Base-by-base conservation (phyloP, 2,113 vertebrate species). In the Actenoides lindsayi region DNA sequence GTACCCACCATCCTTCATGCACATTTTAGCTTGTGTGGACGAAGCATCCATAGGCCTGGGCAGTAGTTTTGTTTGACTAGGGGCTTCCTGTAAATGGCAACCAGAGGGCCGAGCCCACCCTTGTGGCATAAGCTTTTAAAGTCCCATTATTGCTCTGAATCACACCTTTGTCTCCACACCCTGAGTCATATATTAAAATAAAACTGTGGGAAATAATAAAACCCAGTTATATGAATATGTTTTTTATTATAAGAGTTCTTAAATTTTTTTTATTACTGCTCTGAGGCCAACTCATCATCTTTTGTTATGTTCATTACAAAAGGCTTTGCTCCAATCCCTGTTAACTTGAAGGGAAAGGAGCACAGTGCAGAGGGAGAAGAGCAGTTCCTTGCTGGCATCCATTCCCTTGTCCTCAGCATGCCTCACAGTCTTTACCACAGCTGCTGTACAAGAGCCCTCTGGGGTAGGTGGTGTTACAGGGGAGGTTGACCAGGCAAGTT, bases 191-290 rank as follows among this genome's bases (percentile, higher is more conserved):
- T 82, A 96, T 97, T 96, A 93, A 96, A 96, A 94, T 96, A 96
- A 96, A 97, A 95, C 92, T 93, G 84, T 96, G 96, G 94, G 94
- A 96, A 96, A 96, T 96, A 96, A 96, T 96, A 96, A 96, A 97
- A 92, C 63, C 31, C 50, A 95, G 81, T 94, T 97, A 93, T 92
- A 87, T 89, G 89, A 92, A 95, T 87, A n/a, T 65, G 56, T 89
- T 92, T 95, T 95, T 96, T 95, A 94, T 96, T 95, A 82, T 89
- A 92, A 78, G 73, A 27, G 83, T 90, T 91, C 44, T 94, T 93
- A 86, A 86, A 37, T 41, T 84, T 87, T 80, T 78, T 79, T 94
- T 94, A 95, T 96, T 96, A 83, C 93, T 81, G 83, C 92, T 96
- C 95, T 93, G 76, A 90, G 94, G 96, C 92, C 87, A 95, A 71